phyloP scores from a whole-genome alignment of 2,113 vertebrate genomes.

The Aspidoscelis tigris region DNA sequence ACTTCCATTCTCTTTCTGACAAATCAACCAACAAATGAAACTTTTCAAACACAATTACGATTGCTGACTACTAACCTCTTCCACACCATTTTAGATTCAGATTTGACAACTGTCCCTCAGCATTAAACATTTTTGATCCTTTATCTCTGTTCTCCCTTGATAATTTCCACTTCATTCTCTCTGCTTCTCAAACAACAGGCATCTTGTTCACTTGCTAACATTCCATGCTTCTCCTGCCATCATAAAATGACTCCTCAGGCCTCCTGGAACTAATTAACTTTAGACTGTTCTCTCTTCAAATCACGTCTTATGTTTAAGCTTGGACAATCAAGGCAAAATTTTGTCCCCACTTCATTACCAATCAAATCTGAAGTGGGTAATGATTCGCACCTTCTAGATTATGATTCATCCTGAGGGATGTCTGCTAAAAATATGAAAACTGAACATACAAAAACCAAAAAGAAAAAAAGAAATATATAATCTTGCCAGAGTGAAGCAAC shows the following conservation, averaged over 20 bases:
- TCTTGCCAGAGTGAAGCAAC: constrained; percentile 29
- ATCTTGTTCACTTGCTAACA: constrained; percentile 21
- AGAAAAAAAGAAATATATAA: not conserved
- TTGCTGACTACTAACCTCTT: constrained; percentile 37
- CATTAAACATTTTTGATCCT: not conserved
- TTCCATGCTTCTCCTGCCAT: not conserved
- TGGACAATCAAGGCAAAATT: not conserved
- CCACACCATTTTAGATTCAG: constrained; percentile 24
- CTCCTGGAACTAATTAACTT: not conserved
- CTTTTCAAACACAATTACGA: not conserved
- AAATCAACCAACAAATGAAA: too few relatives aligned
- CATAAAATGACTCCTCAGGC: not conserved
- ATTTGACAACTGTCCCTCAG: not conserved
- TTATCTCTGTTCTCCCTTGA: constrained; percentile 9
- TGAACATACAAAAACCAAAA: not conserved
- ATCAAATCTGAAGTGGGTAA: not conserved
- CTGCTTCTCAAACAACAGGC: not conserved
- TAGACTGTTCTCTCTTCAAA: not conserved
- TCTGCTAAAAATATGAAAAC: not conserved
- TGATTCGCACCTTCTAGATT: constrained; percentile 21
- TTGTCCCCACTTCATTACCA: not conserved
- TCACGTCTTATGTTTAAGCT: constrained; percentile 2
- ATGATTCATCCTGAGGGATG: not conserved
- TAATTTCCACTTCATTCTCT: not conserved
- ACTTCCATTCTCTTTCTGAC: too few relatives aligned